Conservation (phyloP, 2,888 invertebrate genomes). For the Epirrhoe tristata region DNA sequence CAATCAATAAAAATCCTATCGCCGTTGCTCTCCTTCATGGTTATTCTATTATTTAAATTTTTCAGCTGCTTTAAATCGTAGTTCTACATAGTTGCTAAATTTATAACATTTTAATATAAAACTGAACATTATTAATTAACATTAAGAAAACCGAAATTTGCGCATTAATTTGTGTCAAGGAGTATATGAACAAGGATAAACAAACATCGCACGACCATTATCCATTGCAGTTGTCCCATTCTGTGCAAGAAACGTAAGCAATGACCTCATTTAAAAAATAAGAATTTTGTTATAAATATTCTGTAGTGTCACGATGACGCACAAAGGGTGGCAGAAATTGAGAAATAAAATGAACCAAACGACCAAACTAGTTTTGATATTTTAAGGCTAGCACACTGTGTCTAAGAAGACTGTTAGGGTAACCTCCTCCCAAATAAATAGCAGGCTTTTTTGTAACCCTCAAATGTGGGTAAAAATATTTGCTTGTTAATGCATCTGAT, state of each 20-base stretch:
- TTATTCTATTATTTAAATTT: not conserved
- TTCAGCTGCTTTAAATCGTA: too few relatives aligned
- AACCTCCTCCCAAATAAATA: too few relatives aligned
- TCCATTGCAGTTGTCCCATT: constrained; percentile 49
- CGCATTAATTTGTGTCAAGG: constrained; percentile 64
- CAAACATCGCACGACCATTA: constrained; percentile 55
- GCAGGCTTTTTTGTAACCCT: too few relatives aligned
- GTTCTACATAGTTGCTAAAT: too few relatives aligned
- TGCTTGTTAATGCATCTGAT: too few relatives aligned
- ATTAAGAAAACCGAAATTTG: constrained; percentile 43
- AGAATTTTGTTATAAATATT: not conserved
- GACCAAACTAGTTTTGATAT: too few relatives aligned
- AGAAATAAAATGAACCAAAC: not conserved
- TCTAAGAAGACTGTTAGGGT: too few relatives aligned
- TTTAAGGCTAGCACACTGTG: too few relatives aligned
- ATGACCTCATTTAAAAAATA: constrained; percentile 23
- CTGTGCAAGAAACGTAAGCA: not conserved
- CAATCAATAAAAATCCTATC: not conserved
- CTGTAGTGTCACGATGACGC: not conserved
- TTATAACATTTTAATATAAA: not conserved
- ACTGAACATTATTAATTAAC: too few relatives aligned
- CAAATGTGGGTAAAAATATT: too few relatives aligned
- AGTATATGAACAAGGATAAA: constrained; percentile 64
- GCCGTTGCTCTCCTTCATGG: not conserved
- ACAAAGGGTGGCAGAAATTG: not conserved